Base-by-base conservation (phyloP, 2,113 vertebrate genomes). In the Corythaeola cristata region DNA sequence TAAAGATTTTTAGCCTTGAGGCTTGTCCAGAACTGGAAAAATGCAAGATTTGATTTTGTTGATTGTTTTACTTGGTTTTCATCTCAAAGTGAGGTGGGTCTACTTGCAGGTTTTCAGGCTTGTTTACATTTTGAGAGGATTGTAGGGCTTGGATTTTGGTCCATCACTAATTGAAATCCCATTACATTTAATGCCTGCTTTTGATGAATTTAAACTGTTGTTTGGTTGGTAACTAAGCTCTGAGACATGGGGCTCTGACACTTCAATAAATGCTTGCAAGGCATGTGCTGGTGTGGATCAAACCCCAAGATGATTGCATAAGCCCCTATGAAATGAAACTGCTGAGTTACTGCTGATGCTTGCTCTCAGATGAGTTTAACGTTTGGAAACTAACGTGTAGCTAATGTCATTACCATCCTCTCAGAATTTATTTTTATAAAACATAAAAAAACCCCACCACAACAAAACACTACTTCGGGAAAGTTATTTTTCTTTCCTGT, bases 401-500 rank as follows among this genome's bases (percentile, higher is more conserved):
- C 87, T 93, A 92, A 94, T 95, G 88, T 79, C 59, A 67, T 94
- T 96, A 80, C 77, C 58, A 76, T 67, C 96, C 82, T 92, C 79
- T 90, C 62, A 85, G 74, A 83, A 41, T 81, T 96, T 85, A 95
- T 89, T 95, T 91, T 78, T 88, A 52, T 83, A 66, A 88, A 62
- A n/a, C 11, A 12, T 12, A n/a, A 53, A 23, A 75, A 87, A 73
- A 9, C 0, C 0, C 1, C 23, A 37, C 28, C 22, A 49, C 62
- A 78, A 56, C 50, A 64, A 72, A 88, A 59, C 72, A 55, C 49
- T 67, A 33, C 66, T 81, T 74, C 15, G 64, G 33, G 64, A 66
- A 96, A 95, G 86, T 92, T 96, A 91, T 80, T 95, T 94, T 95
- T 96, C 96, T 95, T 96, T 96, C 85, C 93, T 95, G 69, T 95